phyloP scores from a whole-genome alignment of 1,140 invertebrate species.

The Hycleus phaleratus region DNA sequence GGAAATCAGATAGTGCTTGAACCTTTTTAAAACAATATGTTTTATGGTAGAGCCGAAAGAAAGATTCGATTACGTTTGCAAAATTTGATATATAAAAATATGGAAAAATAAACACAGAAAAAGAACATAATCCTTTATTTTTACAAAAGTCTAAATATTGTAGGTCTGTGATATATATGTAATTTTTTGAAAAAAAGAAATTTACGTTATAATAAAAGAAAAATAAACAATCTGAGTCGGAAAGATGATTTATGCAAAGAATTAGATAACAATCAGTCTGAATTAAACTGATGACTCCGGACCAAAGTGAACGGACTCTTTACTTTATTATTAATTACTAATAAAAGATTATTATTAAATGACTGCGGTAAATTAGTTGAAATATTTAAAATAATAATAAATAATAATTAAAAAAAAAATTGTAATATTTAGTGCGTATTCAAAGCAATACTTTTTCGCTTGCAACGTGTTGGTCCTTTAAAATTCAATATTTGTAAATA shows the following conservation, averaged over 20 bases:
- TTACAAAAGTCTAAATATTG: conserved; percentile 32
- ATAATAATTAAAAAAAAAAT: conserved; percentile 1
- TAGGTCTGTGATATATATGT: conserved; percentile 43
- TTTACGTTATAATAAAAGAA: conserved; percentile 14
- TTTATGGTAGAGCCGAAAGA: neutral
- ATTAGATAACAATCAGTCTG: neutral
- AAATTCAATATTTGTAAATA: conserved; percentile 27
- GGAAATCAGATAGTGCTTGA: no score
- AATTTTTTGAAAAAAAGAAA: conserved; percentile 25
- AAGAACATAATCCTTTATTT: no score
- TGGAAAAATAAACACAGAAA: neutral
- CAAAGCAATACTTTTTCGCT: conserved; percentile 38
- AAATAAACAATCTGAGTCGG: conserved; percentile 21
- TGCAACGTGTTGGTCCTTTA: conserved; percentile 32
- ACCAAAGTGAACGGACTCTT: conserved; percentile 34
- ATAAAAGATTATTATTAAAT: neutral
- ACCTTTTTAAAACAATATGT: no score
- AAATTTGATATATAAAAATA: neutral
- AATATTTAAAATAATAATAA: neutral
- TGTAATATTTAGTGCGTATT: conserved; percentile 35
- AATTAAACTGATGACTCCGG: conserved; percentile 28
- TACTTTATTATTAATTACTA: neutral
- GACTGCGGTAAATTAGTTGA: conserved; percentile 2
- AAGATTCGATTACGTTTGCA: neutral
- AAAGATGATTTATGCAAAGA: neutral